phyloP scores from a whole-genome alignment of 1,140 invertebrate species.

The Zaprionus inermis region DNA sequence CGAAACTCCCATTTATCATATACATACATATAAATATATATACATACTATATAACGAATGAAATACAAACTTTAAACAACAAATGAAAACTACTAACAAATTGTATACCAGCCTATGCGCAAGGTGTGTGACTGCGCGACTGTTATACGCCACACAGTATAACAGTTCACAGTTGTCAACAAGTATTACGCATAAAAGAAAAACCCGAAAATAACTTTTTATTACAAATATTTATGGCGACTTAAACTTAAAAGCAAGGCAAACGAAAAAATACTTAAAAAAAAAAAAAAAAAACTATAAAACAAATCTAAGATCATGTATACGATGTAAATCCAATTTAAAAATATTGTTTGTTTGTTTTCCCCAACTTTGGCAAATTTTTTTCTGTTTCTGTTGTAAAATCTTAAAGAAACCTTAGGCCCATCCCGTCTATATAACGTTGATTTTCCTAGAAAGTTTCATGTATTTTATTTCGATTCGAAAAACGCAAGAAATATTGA shows the following conservation, averaged over 20 bases:
- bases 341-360: constrained; percentile 33
- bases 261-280: constrained; percentile 21
- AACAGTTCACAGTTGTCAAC: constrained; percentile 32
- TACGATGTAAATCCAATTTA: constrained; percentile 70
- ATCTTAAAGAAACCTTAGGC: neutral
- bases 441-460: neutral
- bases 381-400: constrained; percentile 5
- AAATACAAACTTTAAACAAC: constrained; percentile 4
- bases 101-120: constrained; percentile 41
- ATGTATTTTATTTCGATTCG: constrained; percentile 1
- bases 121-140: constrained; percentile 1
- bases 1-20: constrained; percentile 52
- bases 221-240: constrained; percentile 51
- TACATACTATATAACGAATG: constrained; percentile 4
- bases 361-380: neutral
- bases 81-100: constrained; percentile 23
- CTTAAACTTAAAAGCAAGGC: constrained; percentile 35
- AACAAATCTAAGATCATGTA: constrained; percentile 44
- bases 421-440: neutral
- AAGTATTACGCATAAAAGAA: constrained; percentile 43
- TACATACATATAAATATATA: constrained; percentile 27
- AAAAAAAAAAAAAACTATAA: neutral
- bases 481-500: constrained; percentile 29
- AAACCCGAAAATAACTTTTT: constrained; percentile 21
- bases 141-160: constrained; percentile 9